Evolutionary conservation across 1,140 invertebrate genomes (phyloP), one percentile per base, ranked within the genome.

Genomic region (Carcinoscorpius rotundicauda): DNA sequence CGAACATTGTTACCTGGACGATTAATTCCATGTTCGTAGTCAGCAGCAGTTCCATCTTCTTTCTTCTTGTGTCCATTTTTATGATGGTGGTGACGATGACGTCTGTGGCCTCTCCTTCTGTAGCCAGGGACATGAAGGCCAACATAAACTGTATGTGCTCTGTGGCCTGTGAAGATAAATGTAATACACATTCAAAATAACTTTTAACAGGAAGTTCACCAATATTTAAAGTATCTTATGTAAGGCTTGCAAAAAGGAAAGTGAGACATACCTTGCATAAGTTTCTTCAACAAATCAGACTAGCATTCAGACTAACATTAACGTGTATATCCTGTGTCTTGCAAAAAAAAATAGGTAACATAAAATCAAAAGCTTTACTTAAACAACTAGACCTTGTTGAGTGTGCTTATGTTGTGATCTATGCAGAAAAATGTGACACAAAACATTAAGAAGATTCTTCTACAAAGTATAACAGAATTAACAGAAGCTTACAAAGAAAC

Each of bases 81-180:
- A 77, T 88, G 87, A 71, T 88, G 84, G 50, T 86, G 81, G 70
- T 86, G 84, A 69, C 87, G 82, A 72, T 85, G 71, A 58, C 73
- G 83, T 59, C 78, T 76, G 66, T 77, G 75, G 62, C 64, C 63
- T 49, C 70, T 57, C 51, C 69, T 58, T 65, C 71, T 65, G 49
- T 71, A 69, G 53, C 67, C 66, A 11, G 76, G 89, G 68, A 91
- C 82, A 79, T 91, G 89, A 8, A 93, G 87, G 4, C 90, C 89
- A 71, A 92, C 87, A 76, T 90, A 93, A 48, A 93, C 87, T 6
- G 88, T 89, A 75, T 92, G 89, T 64, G 87, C 88, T 70, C 89
- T 83, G 78, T 93, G 90, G 77, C 89, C 90, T 92, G 78, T 55
- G 53, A 68, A 48, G 49, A 6, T 8, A 63, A 51, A 10, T 64